Evolutionary conservation across 2,113 vertebrate genomes (phyloP).

Genomic region (Pseudorasbora parva): DNA sequence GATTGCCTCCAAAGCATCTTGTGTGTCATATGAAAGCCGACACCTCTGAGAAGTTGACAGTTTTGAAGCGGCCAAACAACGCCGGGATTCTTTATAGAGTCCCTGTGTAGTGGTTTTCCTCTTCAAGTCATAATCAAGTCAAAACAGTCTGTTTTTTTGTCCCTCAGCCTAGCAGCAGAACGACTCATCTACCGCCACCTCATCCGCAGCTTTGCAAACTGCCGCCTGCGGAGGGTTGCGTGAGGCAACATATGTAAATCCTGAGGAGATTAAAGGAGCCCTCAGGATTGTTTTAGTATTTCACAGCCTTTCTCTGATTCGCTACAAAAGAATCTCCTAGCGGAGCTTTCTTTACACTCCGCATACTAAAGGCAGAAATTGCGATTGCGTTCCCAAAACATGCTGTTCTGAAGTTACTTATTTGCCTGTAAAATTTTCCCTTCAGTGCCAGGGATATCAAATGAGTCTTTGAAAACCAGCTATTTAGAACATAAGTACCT

Average conservation of each 20-base stretch:
- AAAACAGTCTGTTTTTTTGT: conserved; percentile 1
- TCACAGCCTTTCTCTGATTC: conserved; percentile 63
- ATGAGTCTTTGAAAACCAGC: conserved; percentile 21
- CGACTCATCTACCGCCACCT: not conserved
- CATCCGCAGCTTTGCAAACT: conserved; percentile 55
- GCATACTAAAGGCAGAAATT: conserved; percentile 62
- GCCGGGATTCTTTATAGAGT: not conserved
- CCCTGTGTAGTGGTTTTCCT: conserved; percentile 8
- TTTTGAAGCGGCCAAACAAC: conserved; percentile 25
- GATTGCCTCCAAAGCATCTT: conserved; percentile 48
- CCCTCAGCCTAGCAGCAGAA: conserved; percentile 5
- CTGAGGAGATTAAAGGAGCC: conserved; percentile 59
- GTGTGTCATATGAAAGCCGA: conserved; percentile 31
- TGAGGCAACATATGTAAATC: conserved; percentile 60
- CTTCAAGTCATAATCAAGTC: conserved; percentile 18
- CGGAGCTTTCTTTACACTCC: conserved; percentile 55
- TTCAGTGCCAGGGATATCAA: not conserved
- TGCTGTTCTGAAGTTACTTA: conserved; percentile 40
- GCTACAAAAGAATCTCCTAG: conserved; percentile 60
- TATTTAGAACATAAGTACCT: not conserved
- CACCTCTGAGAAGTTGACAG: conserved; percentile 29
- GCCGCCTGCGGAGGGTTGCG: conserved; percentile 53
- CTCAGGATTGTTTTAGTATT: conserved; percentile 65
- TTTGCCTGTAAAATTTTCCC: conserved; percentile 18
- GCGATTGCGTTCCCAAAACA: conserved; percentile 60